Conservation (phyloP, 2,113 vertebrate species). For the Larimichthys polyactis region DNA sequence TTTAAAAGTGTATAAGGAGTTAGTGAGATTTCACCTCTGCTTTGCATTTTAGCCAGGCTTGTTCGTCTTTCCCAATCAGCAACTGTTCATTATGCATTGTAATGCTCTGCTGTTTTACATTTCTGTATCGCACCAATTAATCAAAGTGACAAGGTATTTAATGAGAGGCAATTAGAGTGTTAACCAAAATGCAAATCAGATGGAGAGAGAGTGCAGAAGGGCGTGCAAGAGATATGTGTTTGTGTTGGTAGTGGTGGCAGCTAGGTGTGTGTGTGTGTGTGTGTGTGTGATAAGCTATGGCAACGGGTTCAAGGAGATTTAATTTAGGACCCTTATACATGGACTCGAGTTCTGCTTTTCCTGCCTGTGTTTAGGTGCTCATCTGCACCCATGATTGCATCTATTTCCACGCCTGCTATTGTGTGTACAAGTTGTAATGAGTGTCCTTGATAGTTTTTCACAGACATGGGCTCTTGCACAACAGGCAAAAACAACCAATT, state of each 20-base stretch:
- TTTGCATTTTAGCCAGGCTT: conserved; percentile 25
- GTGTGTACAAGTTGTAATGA: conserved; percentile 58
- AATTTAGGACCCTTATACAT: conserved; percentile 21
- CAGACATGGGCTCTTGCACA: conserved; percentile 39
- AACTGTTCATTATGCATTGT: conserved; percentile 60
- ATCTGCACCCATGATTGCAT: conserved; percentile 41
- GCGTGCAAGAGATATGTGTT: conserved; percentile 28
- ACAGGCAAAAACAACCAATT: conserved; percentile 77
- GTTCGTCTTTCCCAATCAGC: conserved; percentile 57
- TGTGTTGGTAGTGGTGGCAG: neutral
- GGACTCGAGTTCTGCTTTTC: conserved; percentile 30
- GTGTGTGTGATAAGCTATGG: conserved; percentile 40
- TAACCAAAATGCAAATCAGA: conserved; percentile 83
- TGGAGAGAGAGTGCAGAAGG: conserved; percentile 13
- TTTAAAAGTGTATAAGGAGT: conserved; percentile 20
- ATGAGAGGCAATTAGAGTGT: conserved; percentile 83
- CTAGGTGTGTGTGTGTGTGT: neutral
- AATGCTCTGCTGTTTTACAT: conserved; percentile 75
- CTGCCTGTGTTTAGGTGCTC: conserved; percentile 40
- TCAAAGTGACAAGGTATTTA: conserved; percentile 83
- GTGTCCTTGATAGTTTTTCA: conserved; percentile 68
- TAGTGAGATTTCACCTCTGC: conserved; percentile 22
- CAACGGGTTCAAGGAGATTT: conserved; percentile 70
- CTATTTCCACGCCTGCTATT: conserved; percentile 7
- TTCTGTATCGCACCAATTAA: conserved; percentile 79